Conservation (phyloP, 2,113 vertebrate species). For the Cinclus cinclus region DNA sequence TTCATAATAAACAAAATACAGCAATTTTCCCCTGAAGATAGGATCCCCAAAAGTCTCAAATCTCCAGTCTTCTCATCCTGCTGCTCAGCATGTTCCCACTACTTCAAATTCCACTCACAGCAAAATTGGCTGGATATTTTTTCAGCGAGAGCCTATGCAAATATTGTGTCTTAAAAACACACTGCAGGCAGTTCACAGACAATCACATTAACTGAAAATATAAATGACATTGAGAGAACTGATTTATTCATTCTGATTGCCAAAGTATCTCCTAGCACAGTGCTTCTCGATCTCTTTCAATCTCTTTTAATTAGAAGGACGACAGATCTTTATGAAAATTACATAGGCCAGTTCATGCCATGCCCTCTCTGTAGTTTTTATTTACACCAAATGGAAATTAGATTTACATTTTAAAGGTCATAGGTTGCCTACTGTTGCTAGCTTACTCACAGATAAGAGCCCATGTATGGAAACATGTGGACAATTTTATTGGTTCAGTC, state of each 20-base stretch:
- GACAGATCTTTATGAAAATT: background rate
- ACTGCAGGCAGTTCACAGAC: background rate
- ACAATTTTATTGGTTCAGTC: background rate
- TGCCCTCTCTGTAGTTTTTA: background rate
- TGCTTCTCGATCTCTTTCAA: background rate
- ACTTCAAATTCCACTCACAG: background rate
- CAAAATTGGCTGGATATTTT: background rate
- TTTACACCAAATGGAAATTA: background rate
- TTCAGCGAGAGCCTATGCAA: background rate
- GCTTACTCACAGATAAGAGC: background rate
- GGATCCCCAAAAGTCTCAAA: background rate
- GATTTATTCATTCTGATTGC: background rate
- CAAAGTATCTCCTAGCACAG: background rate
- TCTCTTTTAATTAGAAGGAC: background rate
- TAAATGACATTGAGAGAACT: background rate
- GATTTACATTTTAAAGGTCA: background rate
- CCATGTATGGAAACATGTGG: background rate
- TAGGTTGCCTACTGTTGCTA: background rate
- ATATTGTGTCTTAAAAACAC: background rate
- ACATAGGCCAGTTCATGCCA: background rate
- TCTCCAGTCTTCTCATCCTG: background rate
- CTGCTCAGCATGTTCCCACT: background rate
- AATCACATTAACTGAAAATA: background rate
- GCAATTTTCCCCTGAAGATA: background rate
- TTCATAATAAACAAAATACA: background rate